These are phyloP conservation scores for Pelobates fuscus DNA, from an alignment of 2,113 vertebrate species.

Conservation along the genomic window DNA sequence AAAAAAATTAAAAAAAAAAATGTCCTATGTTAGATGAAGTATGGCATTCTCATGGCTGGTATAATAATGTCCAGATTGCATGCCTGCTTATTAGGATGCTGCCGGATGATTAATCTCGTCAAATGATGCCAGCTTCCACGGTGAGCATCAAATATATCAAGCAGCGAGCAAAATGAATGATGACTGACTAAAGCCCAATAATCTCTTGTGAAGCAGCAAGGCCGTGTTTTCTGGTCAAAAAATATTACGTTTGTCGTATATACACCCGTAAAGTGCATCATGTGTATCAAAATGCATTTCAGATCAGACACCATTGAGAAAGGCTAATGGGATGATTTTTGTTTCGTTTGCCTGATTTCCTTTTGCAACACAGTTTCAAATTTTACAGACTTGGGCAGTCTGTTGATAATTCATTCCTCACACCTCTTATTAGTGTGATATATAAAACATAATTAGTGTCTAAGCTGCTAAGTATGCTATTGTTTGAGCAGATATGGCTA, in stretches of 20 bases:
- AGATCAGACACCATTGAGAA: background rate
- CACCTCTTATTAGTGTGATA: slow-evolving; percentile 38
- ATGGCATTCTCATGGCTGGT: background rate
- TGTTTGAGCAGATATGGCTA: slow-evolving; percentile 1
- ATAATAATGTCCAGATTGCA: background rate
- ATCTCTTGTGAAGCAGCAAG: background rate
- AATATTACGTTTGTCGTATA: slow-evolving; percentile 9
- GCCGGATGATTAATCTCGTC: slow-evolving; percentile 12
- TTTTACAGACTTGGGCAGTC: background rate
- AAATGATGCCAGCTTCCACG: background rate
- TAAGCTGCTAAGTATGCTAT: slow-evolving; percentile 14
- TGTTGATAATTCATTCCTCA: slow-evolving; percentile 25
- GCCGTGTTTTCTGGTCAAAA: slow-evolving; percentile 12
- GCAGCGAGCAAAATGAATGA: background rate
- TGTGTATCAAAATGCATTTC: background rate
- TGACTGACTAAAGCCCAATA: background rate
- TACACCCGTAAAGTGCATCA: background rate
- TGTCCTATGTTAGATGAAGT: background rate
- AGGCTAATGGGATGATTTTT: background rate
- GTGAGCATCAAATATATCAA: slow-evolving; percentile 24
- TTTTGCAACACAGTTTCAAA: background rate
- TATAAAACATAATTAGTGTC: background rate
- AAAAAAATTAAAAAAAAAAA: too few species aligned
- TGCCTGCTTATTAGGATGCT: slow-evolving; percentile 10
- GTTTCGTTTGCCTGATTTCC: background rate